Conservation (phyloP, 2,113 vertebrate species). For the Corythaeola cristata region DNA sequence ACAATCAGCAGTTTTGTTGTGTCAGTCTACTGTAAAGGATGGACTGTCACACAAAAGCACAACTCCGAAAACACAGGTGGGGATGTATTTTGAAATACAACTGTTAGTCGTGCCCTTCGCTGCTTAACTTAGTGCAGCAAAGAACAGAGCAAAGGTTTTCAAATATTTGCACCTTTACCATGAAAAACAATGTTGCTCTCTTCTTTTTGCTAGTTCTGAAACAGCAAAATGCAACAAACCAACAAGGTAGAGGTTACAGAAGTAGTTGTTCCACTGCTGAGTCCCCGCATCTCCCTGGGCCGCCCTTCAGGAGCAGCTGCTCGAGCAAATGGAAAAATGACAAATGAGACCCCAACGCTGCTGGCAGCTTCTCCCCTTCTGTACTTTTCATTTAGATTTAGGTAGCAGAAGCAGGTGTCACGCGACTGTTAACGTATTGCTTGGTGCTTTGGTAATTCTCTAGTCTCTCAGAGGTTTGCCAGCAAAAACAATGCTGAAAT, state of each 20-base stretch:
- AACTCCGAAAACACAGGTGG: background rate
- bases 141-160: background rate
- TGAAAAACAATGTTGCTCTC: background rate
- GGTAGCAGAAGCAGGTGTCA: background rate
- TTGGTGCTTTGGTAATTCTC: background rate
- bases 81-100: background rate
- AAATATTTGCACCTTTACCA: background rate
- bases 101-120: background rate
- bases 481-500: background rate
- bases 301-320: background rate
- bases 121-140: background rate
- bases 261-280: background rate
- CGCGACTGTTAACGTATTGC: fast-evolving
- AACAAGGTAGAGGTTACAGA: background rate
- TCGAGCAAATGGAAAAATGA: fast-evolving
- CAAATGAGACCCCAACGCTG: background rate
- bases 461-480: background rate
- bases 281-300: background rate
- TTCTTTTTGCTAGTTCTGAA: background rate
- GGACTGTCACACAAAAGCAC: background rate
- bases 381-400: background rate
- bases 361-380: background rate
- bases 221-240: background rate
- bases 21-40: background rate
- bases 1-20: background rate